phyloP scores from a whole-genome alignment of 2,797 vertebrate species.

The Cryptoprocta ferox region DNA sequence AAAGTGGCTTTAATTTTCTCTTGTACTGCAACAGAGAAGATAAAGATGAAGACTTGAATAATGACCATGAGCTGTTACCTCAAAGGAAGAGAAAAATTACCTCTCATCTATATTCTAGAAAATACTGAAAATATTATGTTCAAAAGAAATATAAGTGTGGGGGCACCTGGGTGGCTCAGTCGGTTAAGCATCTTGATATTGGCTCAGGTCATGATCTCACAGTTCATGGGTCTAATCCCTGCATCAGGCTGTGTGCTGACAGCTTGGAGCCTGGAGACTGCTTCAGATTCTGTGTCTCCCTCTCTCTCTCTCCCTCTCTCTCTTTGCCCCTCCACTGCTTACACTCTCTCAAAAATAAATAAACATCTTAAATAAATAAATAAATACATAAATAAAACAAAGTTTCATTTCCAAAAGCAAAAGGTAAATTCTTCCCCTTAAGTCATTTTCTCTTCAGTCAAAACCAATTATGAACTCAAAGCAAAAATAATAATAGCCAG shows the following conservation, averaged over 20 bases:
- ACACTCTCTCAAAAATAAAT: too few relatives aligned
- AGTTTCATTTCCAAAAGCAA: slow-evolving; percentile 43
- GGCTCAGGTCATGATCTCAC: too few relatives aligned
- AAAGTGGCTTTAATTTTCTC: slow-evolving; percentile 57
- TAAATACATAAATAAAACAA: slow-evolving; percentile 1
- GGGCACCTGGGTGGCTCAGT: too few relatives aligned
- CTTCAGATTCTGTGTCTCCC: too few relatives aligned
- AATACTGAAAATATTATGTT: background rate
- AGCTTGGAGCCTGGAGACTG: too few relatives aligned
- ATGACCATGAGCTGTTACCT: slow-evolving; percentile 15
- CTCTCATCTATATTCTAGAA: background rate
- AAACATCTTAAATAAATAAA: too few relatives aligned
- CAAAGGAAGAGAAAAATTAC: slow-evolving; percentile 52
- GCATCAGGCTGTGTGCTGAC: too few relatives aligned
- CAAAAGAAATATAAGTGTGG: slow-evolving; percentile 29
- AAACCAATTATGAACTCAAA: slow-evolving; percentile 46
- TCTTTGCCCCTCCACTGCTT: too few relatives aligned
- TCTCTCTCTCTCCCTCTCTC: too few relatives aligned
- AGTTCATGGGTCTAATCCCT: too few relatives aligned
- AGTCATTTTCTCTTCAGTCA: slow-evolving; percentile 34
- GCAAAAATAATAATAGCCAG: slow-evolving; percentile 15
- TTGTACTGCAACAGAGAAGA: slow-evolving; percentile 57
- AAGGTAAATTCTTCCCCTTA: slow-evolving; percentile 12
- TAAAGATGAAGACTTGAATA: slow-evolving; percentile 50
- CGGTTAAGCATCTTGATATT: too few relatives aligned